Base-by-base conservation (phyloP, 1,140 invertebrate genomes). In the Schlechtendalia chinensis region DNA sequence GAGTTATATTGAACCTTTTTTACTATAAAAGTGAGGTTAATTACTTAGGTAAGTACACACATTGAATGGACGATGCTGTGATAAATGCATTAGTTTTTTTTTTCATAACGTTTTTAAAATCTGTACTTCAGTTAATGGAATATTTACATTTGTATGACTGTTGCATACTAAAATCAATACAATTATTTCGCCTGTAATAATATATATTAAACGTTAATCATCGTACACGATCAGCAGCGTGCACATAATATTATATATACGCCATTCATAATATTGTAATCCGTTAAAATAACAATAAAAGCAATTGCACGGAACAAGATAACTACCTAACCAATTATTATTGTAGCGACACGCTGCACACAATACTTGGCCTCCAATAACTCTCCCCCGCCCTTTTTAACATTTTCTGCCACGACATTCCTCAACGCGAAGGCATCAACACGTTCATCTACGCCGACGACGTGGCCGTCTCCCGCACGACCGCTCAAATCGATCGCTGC, bases 11-110 rank as follows among this genome's bases (percentile, higher is more conserved):
- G 24, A 50, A 27, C 45, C 16, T 50, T 50, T 69, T 50, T 14
- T 50, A 11, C 8, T 50, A 50, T 17, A 24, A 69, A 69, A 69
- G 22, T 50, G 32, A 69, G 67, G 67, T 69, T 69, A 69, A 27
- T 69, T 24, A 47, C n/a, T 67, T 22, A 16, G 67, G 50, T 69
- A 69, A 19, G n/a, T n/a, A 47, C 5, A 69, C 24, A 32, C 27
- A 27, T 11, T 61, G 27, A 29, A 14, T 50, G 47, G 47, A 50
- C 8, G 39, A 5, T 45, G 47, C 8, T 19, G 29, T 39, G 32
- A 39, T 67, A 45, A 45, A 32, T 32, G 19, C 19, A 63, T 29
- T 29, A 32, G 27, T 5, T 63, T 32, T 63, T 63, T 63, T 29
- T 39, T 39, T 39, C 32, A 39, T 39, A 39, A 39, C 32, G 8